Evolutionary conservation across 2,797 vertebrate species (phyloP).

Genomic region (Fundulus diaphanus): DNA sequence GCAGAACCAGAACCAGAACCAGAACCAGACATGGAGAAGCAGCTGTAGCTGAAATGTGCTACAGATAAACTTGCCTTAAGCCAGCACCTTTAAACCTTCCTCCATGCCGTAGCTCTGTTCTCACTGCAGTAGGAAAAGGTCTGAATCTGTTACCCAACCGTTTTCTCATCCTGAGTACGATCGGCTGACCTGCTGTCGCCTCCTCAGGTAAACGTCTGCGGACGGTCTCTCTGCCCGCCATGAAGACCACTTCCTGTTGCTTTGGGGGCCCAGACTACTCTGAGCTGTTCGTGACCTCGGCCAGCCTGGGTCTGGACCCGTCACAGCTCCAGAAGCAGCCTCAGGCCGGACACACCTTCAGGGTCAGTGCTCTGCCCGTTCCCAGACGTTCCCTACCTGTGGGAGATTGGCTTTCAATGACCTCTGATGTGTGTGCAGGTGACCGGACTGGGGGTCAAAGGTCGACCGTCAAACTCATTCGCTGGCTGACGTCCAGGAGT

Average conservation of each 20-base stretch:
- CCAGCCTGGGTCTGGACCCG: slow-evolving; percentile 80
- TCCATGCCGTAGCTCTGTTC: no score
- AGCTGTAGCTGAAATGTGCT: no score
- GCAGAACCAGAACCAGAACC: no score
- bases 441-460: slow-evolving; percentile 86
- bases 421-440: slow-evolving; percentile 71
- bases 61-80: no score
- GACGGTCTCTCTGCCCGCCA: slow-evolving; percentile 87
- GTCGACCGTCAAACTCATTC: slow-evolving; percentile 81
- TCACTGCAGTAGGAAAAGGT: no score
- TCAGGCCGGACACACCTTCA: slow-evolving; percentile 88
- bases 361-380: slow-evolving; percentile 71
- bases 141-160: no score
- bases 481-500: slow-evolving; percentile 71
- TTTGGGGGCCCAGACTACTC: slow-evolving; percentile 92
- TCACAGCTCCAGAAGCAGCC: slow-evolving; percentile 80
- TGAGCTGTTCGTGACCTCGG: slow-evolving; percentile 92
- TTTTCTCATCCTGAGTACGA: no score
- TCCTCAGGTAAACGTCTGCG: slow-evolving; percentile 87
- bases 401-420: not conserved
- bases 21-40: no score
- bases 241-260: slow-evolving; percentile 91
- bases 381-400: not conserved
- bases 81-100: no score
- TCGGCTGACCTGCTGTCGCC: not conserved